Evolutionary conservation across 2,113 vertebrate species (phyloP), one percentile per base, ranked within the genome.

Genomic region (Channa maculata): DNA sequence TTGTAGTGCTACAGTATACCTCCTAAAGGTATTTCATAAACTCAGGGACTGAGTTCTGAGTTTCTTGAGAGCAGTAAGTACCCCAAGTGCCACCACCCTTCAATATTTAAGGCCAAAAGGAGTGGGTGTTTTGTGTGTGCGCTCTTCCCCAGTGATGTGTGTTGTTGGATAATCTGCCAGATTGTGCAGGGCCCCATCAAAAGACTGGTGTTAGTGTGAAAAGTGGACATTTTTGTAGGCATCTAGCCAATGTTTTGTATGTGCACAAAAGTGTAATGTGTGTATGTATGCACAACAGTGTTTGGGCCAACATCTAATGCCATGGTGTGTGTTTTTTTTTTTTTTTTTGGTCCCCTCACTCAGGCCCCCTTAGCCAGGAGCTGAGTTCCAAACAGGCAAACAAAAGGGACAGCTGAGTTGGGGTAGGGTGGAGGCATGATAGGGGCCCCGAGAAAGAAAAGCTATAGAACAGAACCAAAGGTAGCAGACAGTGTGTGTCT

Each of bases 311-410:
- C 65, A 38, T 84, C 65, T 65, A 70, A 71, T 65, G 61, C 73
- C 52, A 52, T 67, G 65, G 83, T 83, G 83, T 74, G 48, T 46
- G 65, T 72, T 82, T 77, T 83, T 52, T 81, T 24, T 1, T 24
- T 24, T 24, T 24, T 24, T 24, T 24, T 24, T 24, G 24, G 24
- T 24, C 24, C 76, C 82, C 86, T 79, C 65, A 45, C 85, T 55
- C 71, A 79, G 86, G 88, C 87, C 90, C 82, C 83, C 70, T 85
- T 65, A 77, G 65, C 73, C 72, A 80, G 88, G 76, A 91, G 86
- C 84, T 61, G 72, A 80, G 92, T 93, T 92, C 92, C 92, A 93
- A 88, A 92, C 93, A 75, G 77, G 70, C 72, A 49, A 90, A 94
- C 92, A 94, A 94, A 92, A 80, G 88, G 84, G 79, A 62, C 54